Evolutionary conservation across 2,888 invertebrate species (phyloP), one percentile per base, ranked within the genome.

Genomic region (Acrobasis repandana): DNA sequence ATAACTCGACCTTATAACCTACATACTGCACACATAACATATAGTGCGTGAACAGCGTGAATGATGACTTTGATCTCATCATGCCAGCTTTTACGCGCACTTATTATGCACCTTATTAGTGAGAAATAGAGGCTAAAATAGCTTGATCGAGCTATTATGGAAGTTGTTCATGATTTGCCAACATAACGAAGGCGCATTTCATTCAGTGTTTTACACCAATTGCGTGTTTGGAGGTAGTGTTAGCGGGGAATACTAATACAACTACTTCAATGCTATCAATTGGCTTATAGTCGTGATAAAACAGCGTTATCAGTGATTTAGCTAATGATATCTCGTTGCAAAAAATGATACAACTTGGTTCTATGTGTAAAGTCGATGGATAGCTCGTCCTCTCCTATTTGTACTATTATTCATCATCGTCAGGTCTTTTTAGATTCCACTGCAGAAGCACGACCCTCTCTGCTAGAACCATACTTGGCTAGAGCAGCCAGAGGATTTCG

Each of bases 21-120:
- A 88, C 72, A 77, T 76, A 75, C 79, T 76, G 75, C 73, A 77
- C 76, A 77, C 81, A 77, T 78, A 79, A 74, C 79, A 86, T 88
- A 68, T 83, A 81, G 88, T 88, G 88, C 90, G 89, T 88, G 86
- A 86, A 87, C 79, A 70, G 74, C 65, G 67, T 82, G 76, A 82
- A 82, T 82, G 80, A 81, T 76, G 74, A 76, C 73, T 76, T 72
- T 75, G 72, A 77, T 81, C 79, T 74, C 76, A 71, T 76, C 75
- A 63, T 60, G 62, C 59, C 58, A 65, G 70, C 62, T 52, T 65
- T 56, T 28, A 52, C 63, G 49, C 71, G 56, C 73, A 56, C 50
- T 62, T 48, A 28, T 16, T 48, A 14, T 49, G 38, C 48, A 47
- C 66, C 65, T 68, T 79, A 72, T 64, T 54, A 11, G n/a, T 10